Percentiles rank a stretch among this genome's conserved stretches.
phyloP scores from a whole-genome alignment of 2,113 vertebrate species.

The Gnathonemus longibarbis region DNA sequence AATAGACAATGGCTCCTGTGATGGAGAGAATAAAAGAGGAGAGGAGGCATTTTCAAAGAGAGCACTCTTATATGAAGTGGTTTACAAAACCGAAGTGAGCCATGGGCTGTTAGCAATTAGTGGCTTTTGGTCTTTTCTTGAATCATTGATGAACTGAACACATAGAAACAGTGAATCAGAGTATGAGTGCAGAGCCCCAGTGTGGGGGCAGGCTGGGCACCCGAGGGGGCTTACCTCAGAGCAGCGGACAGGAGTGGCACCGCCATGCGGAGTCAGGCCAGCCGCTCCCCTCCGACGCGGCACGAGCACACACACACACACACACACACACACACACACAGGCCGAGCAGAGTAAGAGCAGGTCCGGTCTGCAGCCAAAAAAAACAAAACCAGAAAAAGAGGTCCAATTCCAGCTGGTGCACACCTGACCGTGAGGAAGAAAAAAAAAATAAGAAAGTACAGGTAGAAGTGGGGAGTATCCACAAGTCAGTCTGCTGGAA shows the following conservation, averaged over 20 bases:
- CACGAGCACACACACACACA: neutral
- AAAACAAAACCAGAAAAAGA: neutral
- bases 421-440: neutral
- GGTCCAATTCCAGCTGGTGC: neutral
- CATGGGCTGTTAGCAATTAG: constrained; percentile 19
- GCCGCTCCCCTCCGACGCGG: neutral
- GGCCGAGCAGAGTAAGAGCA: neutral
- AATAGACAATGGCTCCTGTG: constrained; percentile 16
- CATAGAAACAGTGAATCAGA: neutral
- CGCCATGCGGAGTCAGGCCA: neutral
- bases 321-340: neutral
- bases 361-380: neutral
- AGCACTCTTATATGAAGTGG: constrained; percentile 8
- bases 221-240: constrained; percentile 34
- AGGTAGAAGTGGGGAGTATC: neutral
- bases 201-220: neutral
- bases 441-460: neutral
- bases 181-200: neutral
- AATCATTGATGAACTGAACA: neutral
- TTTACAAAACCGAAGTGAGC: constrained; percentile 11
- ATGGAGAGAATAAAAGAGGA: constrained; percentile 11
- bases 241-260: neutral
- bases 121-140: neutral
- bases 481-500: neutral
- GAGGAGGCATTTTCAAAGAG: neutral